Percentiles rank a stretch among this genome's conserved stretches.
phyloP scores from a whole-genome alignment of 2,797 vertebrate genomes.

The Sphaeramia orbicularis region DNA sequence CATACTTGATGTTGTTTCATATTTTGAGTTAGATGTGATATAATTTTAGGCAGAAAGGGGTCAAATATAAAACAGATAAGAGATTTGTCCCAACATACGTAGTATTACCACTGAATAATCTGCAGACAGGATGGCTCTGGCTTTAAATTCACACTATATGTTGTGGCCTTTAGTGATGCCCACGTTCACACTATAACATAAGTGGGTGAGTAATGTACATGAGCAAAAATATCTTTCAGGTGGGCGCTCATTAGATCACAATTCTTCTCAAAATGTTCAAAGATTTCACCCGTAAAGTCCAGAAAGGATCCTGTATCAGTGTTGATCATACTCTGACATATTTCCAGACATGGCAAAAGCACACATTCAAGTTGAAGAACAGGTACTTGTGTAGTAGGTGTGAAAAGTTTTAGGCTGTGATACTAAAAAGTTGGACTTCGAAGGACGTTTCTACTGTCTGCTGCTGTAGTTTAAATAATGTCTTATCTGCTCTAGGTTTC shows the following conservation, averaged over 20 bases:
- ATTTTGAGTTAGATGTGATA: too few relatives aligned
- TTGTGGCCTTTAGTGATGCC: not conserved
- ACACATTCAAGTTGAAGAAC: too few relatives aligned
- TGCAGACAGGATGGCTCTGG: not conserved
- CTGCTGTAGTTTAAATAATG: too few relatives aligned
- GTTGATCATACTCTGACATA: too few relatives aligned
- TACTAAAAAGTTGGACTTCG: too few relatives aligned
- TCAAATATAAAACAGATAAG: not conserved
- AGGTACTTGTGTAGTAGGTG: too few relatives aligned
- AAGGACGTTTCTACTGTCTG: too few relatives aligned
- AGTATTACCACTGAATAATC: not conserved
- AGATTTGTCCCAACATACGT: slow-evolving; percentile 6
- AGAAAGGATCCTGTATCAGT: too few relatives aligned
- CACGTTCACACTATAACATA: not conserved
- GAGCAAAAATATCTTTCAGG: slow-evolving; percentile 1
- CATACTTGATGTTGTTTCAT: slow-evolving; percentile 3
- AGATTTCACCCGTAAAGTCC: too few relatives aligned
- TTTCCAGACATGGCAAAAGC: too few relatives aligned
- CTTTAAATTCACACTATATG: not conserved
- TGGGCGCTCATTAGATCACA: not conserved
- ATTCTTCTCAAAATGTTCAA: not conserved
- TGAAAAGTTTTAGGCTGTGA: too few relatives aligned
- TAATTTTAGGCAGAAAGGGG: not conserved
- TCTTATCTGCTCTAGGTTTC: too few relatives aligned
- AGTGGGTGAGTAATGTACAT: slow-evolving; percentile 1